These are phyloP conservation scores for Physella acuta DNA, from an alignment of 1,140 invertebrate species.

Conservation along the genomic window DNA sequence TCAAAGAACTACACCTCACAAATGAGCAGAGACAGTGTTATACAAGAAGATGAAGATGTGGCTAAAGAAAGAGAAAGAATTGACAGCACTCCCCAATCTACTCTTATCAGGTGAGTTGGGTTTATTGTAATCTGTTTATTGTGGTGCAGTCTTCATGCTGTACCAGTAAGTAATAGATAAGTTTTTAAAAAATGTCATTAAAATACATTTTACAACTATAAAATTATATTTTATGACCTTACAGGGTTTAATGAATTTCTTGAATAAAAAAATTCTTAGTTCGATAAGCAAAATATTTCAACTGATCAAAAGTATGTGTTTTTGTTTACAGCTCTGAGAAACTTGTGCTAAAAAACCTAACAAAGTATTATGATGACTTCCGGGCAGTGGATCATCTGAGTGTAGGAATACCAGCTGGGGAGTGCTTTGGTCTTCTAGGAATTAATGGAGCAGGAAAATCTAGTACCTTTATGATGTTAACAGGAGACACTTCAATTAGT, in stretches of 20 bases:
- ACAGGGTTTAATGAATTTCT: no score
- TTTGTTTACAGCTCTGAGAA: constrained; percentile 22
- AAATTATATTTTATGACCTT: constrained; percentile 23
- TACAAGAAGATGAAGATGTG: constrained; percentile 48
- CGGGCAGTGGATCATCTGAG: constrained; percentile 74
- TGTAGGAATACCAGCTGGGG: constrained; percentile 67
- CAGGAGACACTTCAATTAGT: constrained; percentile 41
- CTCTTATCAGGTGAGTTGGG: no score
- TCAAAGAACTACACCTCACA: constrained; percentile 13
- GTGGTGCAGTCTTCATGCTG: no score
- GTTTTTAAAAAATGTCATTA: no score
- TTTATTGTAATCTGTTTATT: no score
- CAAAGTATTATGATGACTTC: constrained; percentile 67
- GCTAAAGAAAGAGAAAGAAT: constrained; percentile 35
- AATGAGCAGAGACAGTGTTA: not conserved
- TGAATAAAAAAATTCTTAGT: no score
- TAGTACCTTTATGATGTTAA: constrained; percentile 57
- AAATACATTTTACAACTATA: no score
- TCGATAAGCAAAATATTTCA: no score
- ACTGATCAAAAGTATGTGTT: no score
- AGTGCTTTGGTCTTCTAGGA: constrained; percentile 87
- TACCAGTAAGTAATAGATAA: no score
- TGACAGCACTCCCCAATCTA: constrained; percentile 19
- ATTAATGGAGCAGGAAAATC: constrained; percentile 59
- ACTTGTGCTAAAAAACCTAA: constrained; percentile 35